Evolutionary conservation across 2,113 vertebrate genomes (phyloP).

Genomic region (Phrynocephalus versicolor): DNA sequence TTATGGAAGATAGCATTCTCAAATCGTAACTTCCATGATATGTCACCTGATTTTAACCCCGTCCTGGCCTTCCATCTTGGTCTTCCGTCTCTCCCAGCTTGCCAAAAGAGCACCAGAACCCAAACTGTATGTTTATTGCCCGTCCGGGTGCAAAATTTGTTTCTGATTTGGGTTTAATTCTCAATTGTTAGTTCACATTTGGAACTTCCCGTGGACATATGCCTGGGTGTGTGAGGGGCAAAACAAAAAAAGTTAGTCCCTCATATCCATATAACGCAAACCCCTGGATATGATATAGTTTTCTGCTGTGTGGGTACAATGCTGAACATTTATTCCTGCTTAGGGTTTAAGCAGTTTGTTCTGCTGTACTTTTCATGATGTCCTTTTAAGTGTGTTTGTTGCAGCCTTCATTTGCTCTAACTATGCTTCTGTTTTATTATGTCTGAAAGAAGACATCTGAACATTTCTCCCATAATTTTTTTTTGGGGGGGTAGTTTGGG

Average conservation of each 20-base stretch:
- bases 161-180: background rate
- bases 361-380: background rate
- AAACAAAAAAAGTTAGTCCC: background rate
- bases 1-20: no score
- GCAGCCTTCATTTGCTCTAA: background rate
- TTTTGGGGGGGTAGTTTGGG: background rate
- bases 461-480: slow-evolving; percentile 5
- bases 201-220: background rate
- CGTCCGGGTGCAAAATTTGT: background rate
- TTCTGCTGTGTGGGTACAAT: background rate
- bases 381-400: background rate
- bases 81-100: background rate
- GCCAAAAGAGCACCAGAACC: background rate
- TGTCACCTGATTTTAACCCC: no score
- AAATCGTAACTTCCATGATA: no score
- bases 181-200: background rate
- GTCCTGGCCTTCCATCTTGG: no score
- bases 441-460: background rate
- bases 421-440: background rate
- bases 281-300: no score
- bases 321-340: background rate
- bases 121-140: background rate
- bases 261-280: background rate
- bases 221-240: background rate
- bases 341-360: slow-evolving; percentile 26